These are phyloP conservation scores for Aspidoscelis tigris DNA, from an alignment of 2,113 vertebrate genomes.

Conservation along the genomic window DNA sequence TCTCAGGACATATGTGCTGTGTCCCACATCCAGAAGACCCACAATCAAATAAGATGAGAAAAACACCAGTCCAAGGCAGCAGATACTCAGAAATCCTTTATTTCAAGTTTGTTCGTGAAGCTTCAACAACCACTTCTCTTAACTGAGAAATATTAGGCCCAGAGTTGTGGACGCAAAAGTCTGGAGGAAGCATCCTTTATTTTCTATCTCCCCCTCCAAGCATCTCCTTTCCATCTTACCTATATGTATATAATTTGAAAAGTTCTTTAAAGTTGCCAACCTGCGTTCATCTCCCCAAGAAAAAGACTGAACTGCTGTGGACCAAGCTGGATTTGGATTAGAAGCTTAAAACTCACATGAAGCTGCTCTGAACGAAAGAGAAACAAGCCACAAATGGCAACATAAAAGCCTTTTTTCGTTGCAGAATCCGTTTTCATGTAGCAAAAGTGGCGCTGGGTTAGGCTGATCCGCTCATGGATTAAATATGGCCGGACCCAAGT, in stretches of 20 bases:
- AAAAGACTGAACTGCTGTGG: not conserved
- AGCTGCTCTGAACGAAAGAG: not conserved
- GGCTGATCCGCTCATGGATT: not conserved
- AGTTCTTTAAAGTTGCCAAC: not conserved
- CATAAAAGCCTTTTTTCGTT: not conserved
- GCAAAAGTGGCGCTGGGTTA: not conserved
- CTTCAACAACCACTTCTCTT: slow-evolving; percentile 19
- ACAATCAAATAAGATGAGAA: not conserved
- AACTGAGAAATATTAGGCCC: slow-evolving; percentile 19
- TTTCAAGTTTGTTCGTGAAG: slow-evolving; percentile 33
- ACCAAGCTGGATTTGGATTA: not conserved
- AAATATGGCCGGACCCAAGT: not conserved
- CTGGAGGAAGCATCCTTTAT: not conserved
- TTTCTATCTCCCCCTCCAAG: not conserved
- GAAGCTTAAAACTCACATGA: not conserved
- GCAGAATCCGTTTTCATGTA: not conserved
- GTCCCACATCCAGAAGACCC: too few species aligned
- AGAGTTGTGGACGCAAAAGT: not conserved
- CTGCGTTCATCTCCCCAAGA: not conserved
- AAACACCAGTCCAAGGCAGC: not conserved
- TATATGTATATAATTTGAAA: not conserved
- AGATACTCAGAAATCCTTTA: slow-evolving; percentile 30
- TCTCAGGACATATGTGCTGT: not conserved
- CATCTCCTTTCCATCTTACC: not conserved
- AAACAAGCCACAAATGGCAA: not conserved